These are phyloP conservation scores for Anguilla rostrata DNA, from an alignment of 2,113 vertebrate genomes.

Conservation along the genomic window DNA sequence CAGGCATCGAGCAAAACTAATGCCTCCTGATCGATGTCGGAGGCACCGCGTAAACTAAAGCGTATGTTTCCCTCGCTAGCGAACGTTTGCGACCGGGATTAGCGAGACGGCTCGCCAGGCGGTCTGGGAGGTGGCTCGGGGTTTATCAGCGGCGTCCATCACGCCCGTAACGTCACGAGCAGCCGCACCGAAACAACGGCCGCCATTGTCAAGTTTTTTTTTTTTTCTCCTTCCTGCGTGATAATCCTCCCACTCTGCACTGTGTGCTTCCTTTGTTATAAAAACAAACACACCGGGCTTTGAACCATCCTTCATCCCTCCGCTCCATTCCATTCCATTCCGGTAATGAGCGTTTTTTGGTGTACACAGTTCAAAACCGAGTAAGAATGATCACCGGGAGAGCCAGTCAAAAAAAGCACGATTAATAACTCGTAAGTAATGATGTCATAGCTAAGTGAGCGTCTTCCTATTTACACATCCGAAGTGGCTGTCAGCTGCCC, in stretches of 20 bases:
- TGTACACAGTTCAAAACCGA: constrained; percentile 51
- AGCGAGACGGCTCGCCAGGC: constrained; percentile 33
- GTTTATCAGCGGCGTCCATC: constrained; percentile 44
- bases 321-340: constrained; percentile 57
- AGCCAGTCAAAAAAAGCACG: constrained; percentile 65
- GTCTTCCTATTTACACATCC: constrained; percentile 73
- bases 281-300: constrained; percentile 52
- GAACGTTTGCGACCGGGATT: background rate
- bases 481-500: constrained; percentile 46
- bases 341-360: constrained; percentile 60
- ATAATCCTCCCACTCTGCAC: constrained; percentile 57
- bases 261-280: constrained; percentile 67
- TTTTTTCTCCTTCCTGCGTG: constrained; percentile 44
- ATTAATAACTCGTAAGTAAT: constrained; percentile 70
- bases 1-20: background rate
- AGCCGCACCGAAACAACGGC: constrained; percentile 50
- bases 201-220: constrained; percentile 53
- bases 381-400: constrained; percentile 52
- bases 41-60: background rate
- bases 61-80: background rate
- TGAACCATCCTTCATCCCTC: constrained; percentile 35
- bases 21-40: background rate
- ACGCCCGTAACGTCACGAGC: constrained; percentile 41
- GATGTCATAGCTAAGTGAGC: constrained; percentile 80
- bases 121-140: constrained; percentile 31